Conservation (phyloP, 2,113 vertebrate genomes). For the Caranx melampygus region DNA sequence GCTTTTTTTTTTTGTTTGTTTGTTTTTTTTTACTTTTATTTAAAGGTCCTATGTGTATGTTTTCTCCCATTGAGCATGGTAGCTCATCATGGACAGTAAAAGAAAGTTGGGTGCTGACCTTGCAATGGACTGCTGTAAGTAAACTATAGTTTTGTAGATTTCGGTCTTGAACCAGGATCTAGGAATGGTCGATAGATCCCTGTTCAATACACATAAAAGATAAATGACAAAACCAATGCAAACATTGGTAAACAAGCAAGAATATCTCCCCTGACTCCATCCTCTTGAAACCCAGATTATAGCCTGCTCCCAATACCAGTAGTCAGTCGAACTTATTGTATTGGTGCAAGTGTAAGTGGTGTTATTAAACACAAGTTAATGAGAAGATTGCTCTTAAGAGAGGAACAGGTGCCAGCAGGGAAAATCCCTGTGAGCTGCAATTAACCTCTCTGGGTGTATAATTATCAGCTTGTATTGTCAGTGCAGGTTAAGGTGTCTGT, state of each 20-base stretch:
- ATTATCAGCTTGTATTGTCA: not conserved
- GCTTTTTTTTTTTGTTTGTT: no score
- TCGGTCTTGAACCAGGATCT: no score
- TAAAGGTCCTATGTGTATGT: no score
- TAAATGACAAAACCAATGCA: no score
- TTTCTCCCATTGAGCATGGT: no score
- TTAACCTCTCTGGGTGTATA: constrained; percentile 24
- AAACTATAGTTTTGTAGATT: no score
- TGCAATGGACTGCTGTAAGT: no score
- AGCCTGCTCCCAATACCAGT: not conserved
- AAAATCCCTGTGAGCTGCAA: not conserved
- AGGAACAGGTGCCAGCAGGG: not conserved
- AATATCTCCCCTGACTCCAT: not conserved
- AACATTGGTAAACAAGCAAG: not conserved
- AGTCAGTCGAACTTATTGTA: not conserved
- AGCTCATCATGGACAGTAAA: no score
- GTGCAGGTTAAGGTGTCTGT: constrained; percentile 9
- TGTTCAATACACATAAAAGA: no score
- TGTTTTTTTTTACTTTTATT: no score
- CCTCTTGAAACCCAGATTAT: not conserved
- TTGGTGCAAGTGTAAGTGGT: not conserved
- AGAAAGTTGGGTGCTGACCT: no score
- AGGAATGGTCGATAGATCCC: no score
- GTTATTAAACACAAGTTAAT: constrained; percentile 16
- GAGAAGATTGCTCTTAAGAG: constrained; percentile 7